A percentile compares a stretch with the other conserved stretches of the same genome.
Conservation (phyloP, 1,140 invertebrate species). For the Drosophila ironensis region DNA sequence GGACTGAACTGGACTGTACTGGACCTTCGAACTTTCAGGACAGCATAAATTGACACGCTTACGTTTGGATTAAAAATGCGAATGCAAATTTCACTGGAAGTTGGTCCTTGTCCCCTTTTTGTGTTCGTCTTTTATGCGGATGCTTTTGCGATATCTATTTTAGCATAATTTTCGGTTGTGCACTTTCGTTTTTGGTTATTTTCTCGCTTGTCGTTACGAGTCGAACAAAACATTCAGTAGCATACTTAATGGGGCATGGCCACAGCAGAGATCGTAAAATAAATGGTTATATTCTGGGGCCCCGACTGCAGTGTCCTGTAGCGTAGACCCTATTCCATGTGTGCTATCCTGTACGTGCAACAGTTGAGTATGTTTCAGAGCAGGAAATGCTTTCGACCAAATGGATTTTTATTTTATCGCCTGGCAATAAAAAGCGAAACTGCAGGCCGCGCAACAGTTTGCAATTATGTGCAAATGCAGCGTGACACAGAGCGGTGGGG, state of each 20-base stretch:
- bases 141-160: constrained; percentile 34
- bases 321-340: background rate
- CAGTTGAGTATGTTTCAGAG: constrained; percentile 41
- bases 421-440: constrained; percentile 54
- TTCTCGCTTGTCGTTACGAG: constrained; percentile 25
- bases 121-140: constrained; percentile 3
- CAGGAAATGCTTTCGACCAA: constrained; percentile 25
- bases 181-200: constrained; percentile 54
- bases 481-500: constrained; percentile 24
- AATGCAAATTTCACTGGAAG: constrained; percentile 35
- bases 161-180: constrained; percentile 44
- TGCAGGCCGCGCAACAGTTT: constrained; percentile 69
- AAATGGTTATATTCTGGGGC: constrained; percentile 46
- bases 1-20: too few species aligned
- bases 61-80: constrained; percentile 14
- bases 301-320: constrained; percentile 29
- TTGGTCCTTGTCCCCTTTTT: constrained; percentile 10
- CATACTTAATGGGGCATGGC: constrained; percentile 65
- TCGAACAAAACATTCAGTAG: constrained; percentile 52
- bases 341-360: constrained; percentile 37
- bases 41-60: constrained; percentile 45
- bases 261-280: constrained; percentile 62
- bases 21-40: constrained; percentile 29
- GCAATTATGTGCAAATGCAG: constrained; percentile 72
- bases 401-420: constrained; percentile 59